Evolutionary conservation across 1,140 invertebrate genomes (phyloP).

Genomic region (Macrobrachium rosenbergii): DNA sequence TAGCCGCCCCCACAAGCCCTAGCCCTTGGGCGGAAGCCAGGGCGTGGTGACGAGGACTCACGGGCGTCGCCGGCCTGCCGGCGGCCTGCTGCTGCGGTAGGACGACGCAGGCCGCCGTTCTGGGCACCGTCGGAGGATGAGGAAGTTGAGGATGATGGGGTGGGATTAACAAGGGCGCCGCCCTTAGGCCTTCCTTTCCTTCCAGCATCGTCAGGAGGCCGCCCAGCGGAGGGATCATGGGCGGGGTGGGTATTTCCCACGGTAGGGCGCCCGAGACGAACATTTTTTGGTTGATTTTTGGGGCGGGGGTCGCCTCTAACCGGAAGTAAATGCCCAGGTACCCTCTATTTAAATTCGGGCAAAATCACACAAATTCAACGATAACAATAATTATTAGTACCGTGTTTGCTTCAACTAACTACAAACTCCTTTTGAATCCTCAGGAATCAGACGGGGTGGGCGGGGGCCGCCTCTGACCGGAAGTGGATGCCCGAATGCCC

Average conservation of each 20-base stretch:
- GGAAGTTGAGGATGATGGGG: background rate
- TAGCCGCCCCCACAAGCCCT: no score
- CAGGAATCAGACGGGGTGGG: no score
- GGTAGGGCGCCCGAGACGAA: slow-evolving; percentile 41
- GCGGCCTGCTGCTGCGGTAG: slow-evolving; percentile 31
- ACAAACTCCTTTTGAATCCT: no score
- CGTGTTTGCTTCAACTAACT: no score
- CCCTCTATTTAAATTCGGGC: no score
- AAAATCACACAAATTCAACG: no score
- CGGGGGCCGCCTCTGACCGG: no score
- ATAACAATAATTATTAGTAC: no score
- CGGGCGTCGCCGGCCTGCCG: slow-evolving; percentile 22
- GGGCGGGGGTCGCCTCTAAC: background rate
- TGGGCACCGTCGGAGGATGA: slow-evolving; percentile 2
- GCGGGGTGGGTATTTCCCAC: slow-evolving; percentile 40
- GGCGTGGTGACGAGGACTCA: slow-evolving; percentile 24
- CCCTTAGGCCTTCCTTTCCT: slow-evolving; percentile 36
- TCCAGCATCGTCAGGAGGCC: slow-evolving; percentile 53
- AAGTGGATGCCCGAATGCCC: no score
- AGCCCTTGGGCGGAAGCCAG: background rate
- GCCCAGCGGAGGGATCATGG: slow-evolving; percentile 28
- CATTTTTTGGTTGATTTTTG: background rate
- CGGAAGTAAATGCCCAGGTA: no score
- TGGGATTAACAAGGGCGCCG: slow-evolving; percentile 22
- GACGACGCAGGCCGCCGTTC: slow-evolving; percentile 53